These are phyloP conservation scores for Poeciliopsis presidionis DNA, from an alignment of 2,797 vertebrate species.

Conservation along the genomic window DNA sequence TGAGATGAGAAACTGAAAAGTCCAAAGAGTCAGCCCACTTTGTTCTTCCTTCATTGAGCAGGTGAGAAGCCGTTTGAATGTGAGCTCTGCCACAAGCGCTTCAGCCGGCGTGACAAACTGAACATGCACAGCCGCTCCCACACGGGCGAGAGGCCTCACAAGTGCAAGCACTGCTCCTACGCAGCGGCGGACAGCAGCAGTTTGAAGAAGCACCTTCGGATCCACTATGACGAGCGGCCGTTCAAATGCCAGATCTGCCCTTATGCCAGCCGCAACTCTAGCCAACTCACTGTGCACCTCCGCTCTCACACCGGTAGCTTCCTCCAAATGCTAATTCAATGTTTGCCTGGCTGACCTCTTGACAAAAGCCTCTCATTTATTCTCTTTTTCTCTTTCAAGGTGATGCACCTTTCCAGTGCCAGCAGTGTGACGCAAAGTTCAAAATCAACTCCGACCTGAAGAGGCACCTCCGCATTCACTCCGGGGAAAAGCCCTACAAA, in stretches of 20 bases:
- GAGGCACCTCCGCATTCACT: conserved; percentile 94
- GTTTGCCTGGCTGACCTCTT: not conserved
- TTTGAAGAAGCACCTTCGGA: conserved; percentile 94
- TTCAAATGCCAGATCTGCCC: conserved; percentile 99
- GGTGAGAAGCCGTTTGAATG: conserved; percentile 98
- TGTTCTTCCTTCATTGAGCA: conserved; percentile 48
- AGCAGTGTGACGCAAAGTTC: conserved; percentile 95
- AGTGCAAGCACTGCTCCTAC: conserved; percentile 93
- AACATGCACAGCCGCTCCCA: conserved; percentile 96
- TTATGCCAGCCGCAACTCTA: conserved; percentile 97
- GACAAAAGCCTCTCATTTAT: not conserved
- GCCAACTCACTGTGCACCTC: conserved; percentile 97
- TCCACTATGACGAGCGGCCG: conserved; percentile 95
- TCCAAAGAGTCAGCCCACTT: not conserved
- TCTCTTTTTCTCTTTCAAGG: conserved; percentile 71
- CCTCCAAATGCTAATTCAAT: not conserved
- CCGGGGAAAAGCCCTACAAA: conserved; percentile 96
- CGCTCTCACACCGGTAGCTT: conserved; percentile 91
- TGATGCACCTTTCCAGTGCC: conserved; percentile 97
- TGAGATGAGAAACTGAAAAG: not conserved
- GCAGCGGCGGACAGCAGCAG: conserved; percentile 97
- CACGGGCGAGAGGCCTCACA: conserved; percentile 96
- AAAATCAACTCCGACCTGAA: conserved; percentile 99
- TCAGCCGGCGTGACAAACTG: conserved; percentile 96
- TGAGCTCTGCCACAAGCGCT: conserved; percentile 93